phyloP scores from a whole-genome alignment of 2,113 vertebrate species.

The Gasterosteus aculeatus region DNA sequence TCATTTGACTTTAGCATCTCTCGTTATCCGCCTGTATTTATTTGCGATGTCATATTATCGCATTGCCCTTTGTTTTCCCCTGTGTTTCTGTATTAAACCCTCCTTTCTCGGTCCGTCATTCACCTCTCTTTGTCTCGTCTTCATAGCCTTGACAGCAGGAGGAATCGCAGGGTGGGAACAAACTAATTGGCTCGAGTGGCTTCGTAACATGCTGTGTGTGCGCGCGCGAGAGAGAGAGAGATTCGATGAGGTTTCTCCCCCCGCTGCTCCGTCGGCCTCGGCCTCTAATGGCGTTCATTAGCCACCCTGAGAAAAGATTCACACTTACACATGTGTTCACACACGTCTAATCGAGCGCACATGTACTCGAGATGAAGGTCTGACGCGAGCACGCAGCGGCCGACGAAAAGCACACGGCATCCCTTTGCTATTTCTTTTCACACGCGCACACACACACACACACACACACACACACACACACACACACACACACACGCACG shows the following conservation, averaged over 20 bases:
- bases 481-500: slow-evolving; percentile 36
- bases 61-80: slow-evolving; percentile 24
- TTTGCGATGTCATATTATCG: slow-evolving; percentile 32
- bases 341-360: slow-evolving; percentile 4
- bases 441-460: neutral
- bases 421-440: slow-evolving; percentile 37
- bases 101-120: slow-evolving; percentile 10
- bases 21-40: slow-evolving; percentile 36
- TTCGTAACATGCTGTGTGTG: slow-evolving; percentile 37
- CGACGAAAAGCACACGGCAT: neutral
- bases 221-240: slow-evolving; percentile 35
- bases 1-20: slow-evolving; percentile 31
- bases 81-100: slow-evolving; percentile 1
- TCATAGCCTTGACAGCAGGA: slow-evolving; percentile 35
- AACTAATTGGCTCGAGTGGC: slow-evolving; percentile 71
- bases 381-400: slow-evolving; percentile 5
- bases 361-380: neutral
- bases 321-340: slow-evolving; percentile 78
- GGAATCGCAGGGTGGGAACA: slow-evolving; percentile 56
- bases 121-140: slow-evolving; percentile 27
- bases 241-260: slow-evolving; percentile 58
- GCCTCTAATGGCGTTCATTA: slow-evolving; percentile 75
- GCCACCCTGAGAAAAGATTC: slow-evolving; percentile 76
- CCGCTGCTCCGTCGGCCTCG: slow-evolving; percentile 59
- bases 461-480: neutral